Percentiles rank a stretch among this genome's conserved stretches.
Conservation (phyloP, 2,113 vertebrate genomes). For the Rhizomys pruinosus region DNA sequence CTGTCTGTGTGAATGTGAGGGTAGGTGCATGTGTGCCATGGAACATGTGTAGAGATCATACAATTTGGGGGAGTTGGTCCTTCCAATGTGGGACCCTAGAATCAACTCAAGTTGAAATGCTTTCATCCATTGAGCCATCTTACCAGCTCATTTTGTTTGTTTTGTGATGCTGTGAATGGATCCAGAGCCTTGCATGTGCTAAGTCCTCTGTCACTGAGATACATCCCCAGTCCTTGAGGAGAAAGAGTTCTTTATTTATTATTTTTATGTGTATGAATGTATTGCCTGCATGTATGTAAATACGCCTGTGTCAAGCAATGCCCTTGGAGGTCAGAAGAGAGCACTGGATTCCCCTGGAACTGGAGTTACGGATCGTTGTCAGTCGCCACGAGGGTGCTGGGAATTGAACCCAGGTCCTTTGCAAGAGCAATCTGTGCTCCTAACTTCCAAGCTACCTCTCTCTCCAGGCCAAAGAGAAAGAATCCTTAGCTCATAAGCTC, state of each 20-base stretch:
- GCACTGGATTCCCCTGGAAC: too few relatives aligned
- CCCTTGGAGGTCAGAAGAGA: too few relatives aligned
- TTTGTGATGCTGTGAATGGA: not conserved
- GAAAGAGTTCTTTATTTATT: not conserved
- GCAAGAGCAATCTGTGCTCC: too few relatives aligned
- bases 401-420: too few relatives aligned
- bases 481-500: constrained; percentile 5
- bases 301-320: too few relatives aligned
- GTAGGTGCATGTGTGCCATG: not conserved
- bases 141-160: not conserved
- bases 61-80: not conserved
- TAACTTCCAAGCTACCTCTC: too few relatives aligned
- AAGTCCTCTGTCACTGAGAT: not conserved
- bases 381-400: too few relatives aligned
- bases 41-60: not conserved
- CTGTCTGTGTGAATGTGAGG: too few relatives aligned
- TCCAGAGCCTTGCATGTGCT: not conserved
- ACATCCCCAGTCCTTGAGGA: not conserved
- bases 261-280: not conserved
- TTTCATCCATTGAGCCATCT: not conserved
- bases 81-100: not conserved
- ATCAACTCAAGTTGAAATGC: too few relatives aligned
- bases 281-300: too few relatives aligned
- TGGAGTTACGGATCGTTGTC: too few relatives aligned
- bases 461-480: too few relatives aligned